Evolutionary conservation across 2,797 vertebrate genomes (phyloP), one percentile per base, ranked within the genome.

Genomic region (Gambelia wislizenii): DNA sequence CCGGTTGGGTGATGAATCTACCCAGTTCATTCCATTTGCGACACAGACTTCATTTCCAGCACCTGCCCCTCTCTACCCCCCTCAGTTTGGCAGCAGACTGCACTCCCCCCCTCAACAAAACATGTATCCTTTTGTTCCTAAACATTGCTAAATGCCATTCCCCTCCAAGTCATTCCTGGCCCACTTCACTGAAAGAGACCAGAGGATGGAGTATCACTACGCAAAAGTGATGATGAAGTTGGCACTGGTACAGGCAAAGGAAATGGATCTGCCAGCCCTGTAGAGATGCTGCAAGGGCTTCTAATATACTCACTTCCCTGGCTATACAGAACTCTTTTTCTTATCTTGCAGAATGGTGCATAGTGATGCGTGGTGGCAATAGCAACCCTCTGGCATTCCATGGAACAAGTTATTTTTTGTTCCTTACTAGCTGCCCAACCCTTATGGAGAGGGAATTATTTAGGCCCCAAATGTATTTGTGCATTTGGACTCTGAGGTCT

Each of bases 111-210:
- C 69, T 6, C 5, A 7, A 1, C 49, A 25, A 78, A 33, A 69
- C 2, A 20, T 61, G 13, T 72, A 77, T 78, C 87, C 90, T 87
- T 91, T 86, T 88, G 90, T 88, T 86, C 84, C 72, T 72, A 39
- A 59, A 79, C 5, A 30, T 42, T 76, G 47, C 86, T 33, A 14
- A 85, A 83, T 69, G 39, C 47, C 72, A 84, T 64, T 85, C n/a
- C 16, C 33, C 77, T 69, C 10, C 86, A 47, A 33, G 76, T 88
- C 56, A 33, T 81, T 76, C 36, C 76, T 76, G 69, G 70, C 61
- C 54, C 83, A 47, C 49, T 82, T 86, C 18, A 49, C 61, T 49
- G 49, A 14, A 30, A 27, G 18, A 52, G 74, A 25, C 33, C 9
- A 5, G 10, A 59, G 74, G 22, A 44, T 6, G 33, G 36, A 13